Base-by-base conservation (phyloP, 2,888 invertebrate species). In the Conistra vaccinii region DNA sequence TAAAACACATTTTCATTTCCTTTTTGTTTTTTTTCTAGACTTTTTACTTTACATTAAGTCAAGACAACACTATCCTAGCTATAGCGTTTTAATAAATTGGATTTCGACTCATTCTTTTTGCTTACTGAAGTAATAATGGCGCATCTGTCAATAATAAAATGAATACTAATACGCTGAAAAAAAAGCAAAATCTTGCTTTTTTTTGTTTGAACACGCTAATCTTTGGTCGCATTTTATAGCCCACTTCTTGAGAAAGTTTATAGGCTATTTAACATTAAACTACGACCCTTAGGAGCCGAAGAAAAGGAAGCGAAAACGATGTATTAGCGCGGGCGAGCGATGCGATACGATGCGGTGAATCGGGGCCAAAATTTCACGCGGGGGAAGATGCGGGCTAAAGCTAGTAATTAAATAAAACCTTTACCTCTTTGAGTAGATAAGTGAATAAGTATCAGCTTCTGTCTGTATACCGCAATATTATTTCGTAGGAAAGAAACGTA, bases 401-500 rank as follows among this genome's bases (percentile, higher is more conserved):
- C 20, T 48, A 20, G 20, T 48, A 48, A 32, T 73, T 20, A 20
- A 53, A 23, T 35, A 35, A 32, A 77, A 17, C 0, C 5, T 39
- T 68, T 14, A 20, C 17, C 10, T 53, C 45, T 61, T 29, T 35
- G 32, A 42, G 14, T 35, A 35, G 5, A 32, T 45, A 35, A 53
- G 69, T 69, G n/a, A 53, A 29, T 61, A 42, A 17, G 14, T 29
- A 42, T 62, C 14, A n/a, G 5, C 20, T 48, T 61, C 35, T 10
- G 2, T 35, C 3, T 26, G 5, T n/a, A 32, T 20, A 5, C n/a
- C 26, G n/a, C n/a, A 53, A 32, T 48, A 55, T 55, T 20, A 61
- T 48, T 80, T 55, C 17, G 6, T 45, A 51, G 3, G 39, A 42
- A 74, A 66, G 5, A 53, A 57, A 45, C 32, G 5, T 10, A 66